These are phyloP conservation scores for Crotalus tigris DNA, from an alignment of 2,113 vertebrate genomes.

Conservation along the genomic window DNA sequence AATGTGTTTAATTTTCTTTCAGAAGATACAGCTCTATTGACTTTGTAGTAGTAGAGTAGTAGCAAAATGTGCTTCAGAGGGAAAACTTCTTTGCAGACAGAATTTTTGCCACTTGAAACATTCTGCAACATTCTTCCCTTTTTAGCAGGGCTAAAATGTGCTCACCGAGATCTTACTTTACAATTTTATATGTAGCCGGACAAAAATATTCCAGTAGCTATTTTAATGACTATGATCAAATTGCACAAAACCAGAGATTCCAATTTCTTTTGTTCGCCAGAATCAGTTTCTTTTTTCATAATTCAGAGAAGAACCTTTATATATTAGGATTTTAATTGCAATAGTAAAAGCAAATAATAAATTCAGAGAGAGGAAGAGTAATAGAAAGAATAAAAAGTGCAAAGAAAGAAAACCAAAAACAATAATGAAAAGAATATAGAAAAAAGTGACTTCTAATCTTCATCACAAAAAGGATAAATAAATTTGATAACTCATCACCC, in stretches of 20 bases:
- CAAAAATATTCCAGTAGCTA: background rate
- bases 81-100: background rate
- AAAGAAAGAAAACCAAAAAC: background rate
- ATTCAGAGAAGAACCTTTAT: background rate
- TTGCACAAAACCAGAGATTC: background rate
- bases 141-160: background rate
- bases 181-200: background rate
- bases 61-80: background rate
- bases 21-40: background rate
- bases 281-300: background rate
- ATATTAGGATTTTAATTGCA: background rate
- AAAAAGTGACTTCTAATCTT: background rate
- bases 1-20: conserved; percentile 1
- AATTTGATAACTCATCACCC: background rate
- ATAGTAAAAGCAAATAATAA: background rate
- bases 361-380: background rate
- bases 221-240: conserved; percentile 5
- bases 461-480: background rate
- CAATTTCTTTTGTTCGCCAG: background rate
- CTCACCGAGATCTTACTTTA: too few relatives aligned
- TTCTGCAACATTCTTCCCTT: background rate
- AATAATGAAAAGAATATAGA: background rate
- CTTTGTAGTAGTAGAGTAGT: background rate
- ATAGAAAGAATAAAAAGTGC: background rate
- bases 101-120: background rate